Conservation (phyloP, 2,888 invertebrate genomes). For the Drosophila incognita region DNA sequence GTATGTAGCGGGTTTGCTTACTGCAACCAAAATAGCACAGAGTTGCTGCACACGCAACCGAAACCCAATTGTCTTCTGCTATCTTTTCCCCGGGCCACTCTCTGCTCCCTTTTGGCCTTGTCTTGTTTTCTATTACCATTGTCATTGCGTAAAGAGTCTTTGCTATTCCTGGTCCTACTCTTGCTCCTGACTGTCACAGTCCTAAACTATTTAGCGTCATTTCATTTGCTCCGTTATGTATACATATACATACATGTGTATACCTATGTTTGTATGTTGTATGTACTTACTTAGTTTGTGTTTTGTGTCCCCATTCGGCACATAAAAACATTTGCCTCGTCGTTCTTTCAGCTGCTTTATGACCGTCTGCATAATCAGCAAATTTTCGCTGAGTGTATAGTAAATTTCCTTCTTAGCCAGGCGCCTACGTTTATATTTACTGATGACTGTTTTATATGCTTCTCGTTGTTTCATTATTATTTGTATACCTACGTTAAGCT, state of each 20-base stretch:
- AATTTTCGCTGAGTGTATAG: slow-evolving; percentile 68
- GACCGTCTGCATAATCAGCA: slow-evolving; percentile 73
- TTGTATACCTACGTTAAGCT: neutral
- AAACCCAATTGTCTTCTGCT: slow-evolving; percentile 55
- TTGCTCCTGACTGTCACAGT: slow-evolving; percentile 31
- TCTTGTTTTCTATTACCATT: slow-evolving; percentile 46
- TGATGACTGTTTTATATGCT: slow-evolving; percentile 45
- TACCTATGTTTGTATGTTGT: slow-evolving; percentile 5
- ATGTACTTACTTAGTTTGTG: neutral
- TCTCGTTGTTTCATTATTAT: neutral
- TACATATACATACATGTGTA: neutral
- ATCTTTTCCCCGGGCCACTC: slow-evolving; percentile 30
- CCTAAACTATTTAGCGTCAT: slow-evolving; percentile 76
- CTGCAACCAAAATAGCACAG: slow-evolving; percentile 36
- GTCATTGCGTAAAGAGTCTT: slow-evolving; percentile 39
- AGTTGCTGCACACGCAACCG: slow-evolving; percentile 49
- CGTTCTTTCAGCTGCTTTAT: slow-evolving; percentile 57
- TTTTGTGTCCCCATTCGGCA: slow-evolving; percentile 36
- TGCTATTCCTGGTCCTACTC: neutral
- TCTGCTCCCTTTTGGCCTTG: neutral
- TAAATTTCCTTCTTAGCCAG: slow-evolving; percentile 38
- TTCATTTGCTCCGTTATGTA: slow-evolving; percentile 56
- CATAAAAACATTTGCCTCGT: slow-evolving; percentile 65
- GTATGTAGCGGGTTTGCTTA: slow-evolving; percentile 2
- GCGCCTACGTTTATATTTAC: slow-evolving; percentile 21